phyloP scores from a whole-genome alignment of 2,113 vertebrate species.

The Bungarus multicinctus region DNA sequence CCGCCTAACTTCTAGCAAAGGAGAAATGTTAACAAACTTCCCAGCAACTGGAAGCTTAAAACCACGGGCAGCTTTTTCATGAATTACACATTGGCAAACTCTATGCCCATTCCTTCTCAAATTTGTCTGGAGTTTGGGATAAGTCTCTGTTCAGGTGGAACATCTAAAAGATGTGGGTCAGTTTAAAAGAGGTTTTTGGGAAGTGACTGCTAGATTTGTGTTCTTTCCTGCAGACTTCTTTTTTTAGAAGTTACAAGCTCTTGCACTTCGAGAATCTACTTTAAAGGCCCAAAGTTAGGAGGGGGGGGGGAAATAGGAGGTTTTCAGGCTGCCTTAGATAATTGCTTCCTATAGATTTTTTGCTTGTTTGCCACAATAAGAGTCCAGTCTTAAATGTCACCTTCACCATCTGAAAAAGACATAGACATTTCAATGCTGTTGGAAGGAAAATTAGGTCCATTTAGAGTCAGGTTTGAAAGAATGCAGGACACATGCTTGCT shows the following conservation, averaged over 20 bases:
- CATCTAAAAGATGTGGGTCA: neutral
- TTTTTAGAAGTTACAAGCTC: neutral
- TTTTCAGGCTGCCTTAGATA: slow-evolving; percentile 33
- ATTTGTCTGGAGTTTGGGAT: neutral
- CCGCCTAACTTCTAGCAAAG: neutral
- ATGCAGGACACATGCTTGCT: neutral
- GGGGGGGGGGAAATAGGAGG: neutral
- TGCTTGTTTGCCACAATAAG: neutral
- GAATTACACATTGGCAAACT: neutral
- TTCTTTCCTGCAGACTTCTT: neutral
- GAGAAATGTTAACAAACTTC: neutral
- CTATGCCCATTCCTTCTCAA: neutral
- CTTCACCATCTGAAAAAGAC: slow-evolving; percentile 16
- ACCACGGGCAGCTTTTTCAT: neutral
- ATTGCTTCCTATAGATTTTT: slow-evolving; percentile 20
- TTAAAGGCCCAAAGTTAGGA: neutral
- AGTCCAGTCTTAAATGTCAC: neutral
- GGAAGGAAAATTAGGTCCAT: neutral
- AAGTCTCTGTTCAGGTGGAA: neutral
- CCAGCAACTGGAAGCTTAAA: neutral
- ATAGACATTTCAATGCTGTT: neutral
- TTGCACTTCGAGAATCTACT: slow-evolving; percentile 1
- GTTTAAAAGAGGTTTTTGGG: neutral
- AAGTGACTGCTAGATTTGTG: neutral
- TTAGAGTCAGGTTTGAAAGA: neutral